Percentiles rank a stretch among this genome's conserved stretches.
phyloP scores from a whole-genome alignment of 2,113 vertebrate genomes.

The Cottus gobio region DNA sequence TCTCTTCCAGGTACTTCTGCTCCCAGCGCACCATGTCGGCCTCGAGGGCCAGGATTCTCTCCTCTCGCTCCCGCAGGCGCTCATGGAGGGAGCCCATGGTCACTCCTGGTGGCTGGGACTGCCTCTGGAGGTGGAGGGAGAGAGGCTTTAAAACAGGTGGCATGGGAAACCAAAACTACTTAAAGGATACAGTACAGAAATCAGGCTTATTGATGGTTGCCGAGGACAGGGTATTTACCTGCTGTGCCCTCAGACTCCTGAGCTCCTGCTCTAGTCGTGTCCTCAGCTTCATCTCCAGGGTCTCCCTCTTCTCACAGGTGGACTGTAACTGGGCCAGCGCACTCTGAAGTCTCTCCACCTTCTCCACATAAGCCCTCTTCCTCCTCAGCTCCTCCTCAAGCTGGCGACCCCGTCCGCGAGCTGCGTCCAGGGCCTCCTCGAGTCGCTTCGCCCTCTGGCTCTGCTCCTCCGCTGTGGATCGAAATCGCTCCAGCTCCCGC shows the following conservation, averaged over 20 bases:
- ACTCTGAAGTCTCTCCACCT: constrained; percentile 95
- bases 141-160: neutral
- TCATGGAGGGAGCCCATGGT: constrained; percentile 90
- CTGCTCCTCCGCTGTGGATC: constrained; percentile 90
- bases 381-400: constrained; percentile 92
- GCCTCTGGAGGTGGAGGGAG: constrained; percentile 83
- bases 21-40: constrained; percentile 99
- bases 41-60: constrained; percentile 94
- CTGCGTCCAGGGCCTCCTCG: constrained; percentile 91
- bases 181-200: neutral
- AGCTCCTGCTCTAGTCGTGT: constrained; percentile 96
- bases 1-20: constrained; percentile 97
- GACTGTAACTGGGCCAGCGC: constrained; percentile 95
- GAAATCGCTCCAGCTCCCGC: constrained; percentile 88
- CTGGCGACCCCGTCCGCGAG: constrained; percentile 88
- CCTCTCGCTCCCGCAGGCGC: constrained; percentile 93
- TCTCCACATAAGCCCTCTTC: constrained; percentile 96
- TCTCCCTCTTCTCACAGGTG: constrained; percentile 96
- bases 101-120: constrained; percentile 70
- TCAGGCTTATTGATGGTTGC: neutral
- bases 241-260: constrained; percentile 93
- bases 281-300: constrained; percentile 92
- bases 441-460: constrained; percentile 87
- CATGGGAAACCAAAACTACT: neutral
- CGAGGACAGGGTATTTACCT: constrained; percentile 81